Evolutionary conservation across 2,797 vertebrate species (phyloP).

Genomic region (Phataginus tricuspis): DNA sequence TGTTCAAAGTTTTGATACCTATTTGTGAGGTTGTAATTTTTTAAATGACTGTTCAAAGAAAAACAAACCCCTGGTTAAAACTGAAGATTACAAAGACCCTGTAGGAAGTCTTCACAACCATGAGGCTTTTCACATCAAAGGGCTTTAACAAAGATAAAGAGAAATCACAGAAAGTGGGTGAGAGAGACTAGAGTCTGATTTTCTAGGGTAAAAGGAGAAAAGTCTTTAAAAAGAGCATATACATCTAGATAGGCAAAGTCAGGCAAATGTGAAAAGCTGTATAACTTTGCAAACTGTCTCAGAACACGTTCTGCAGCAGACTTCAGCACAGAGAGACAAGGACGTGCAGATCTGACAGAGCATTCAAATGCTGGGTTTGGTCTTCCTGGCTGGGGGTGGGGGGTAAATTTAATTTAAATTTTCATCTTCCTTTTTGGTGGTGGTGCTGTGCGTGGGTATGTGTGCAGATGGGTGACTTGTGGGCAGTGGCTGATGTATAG

Average conservation of each 20-base stretch:
- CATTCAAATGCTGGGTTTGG: not conserved
- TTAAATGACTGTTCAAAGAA: constrained; percentile 60
- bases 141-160: constrained; percentile 45
- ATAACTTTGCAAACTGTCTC: not conserved
- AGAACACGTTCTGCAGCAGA: not conserved
- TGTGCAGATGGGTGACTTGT: not conserved
- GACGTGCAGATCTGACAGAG: not conserved
- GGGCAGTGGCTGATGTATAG: not conserved
- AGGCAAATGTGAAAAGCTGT: not conserved
- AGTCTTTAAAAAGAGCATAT: not conserved
- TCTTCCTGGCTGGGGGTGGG: not conserved
- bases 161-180: not conserved
- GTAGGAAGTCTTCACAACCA: constrained; percentile 11
- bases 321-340: not conserved
- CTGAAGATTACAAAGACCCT: constrained; percentile 39
- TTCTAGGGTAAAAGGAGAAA: not conserved
- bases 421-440: constrained; percentile 31
- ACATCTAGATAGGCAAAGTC: not conserved
- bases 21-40: constrained; percentile 52
- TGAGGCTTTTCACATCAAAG: constrained; percentile 47
- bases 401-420: not conserved
- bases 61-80: constrained; percentile 35
- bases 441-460: not conserved
- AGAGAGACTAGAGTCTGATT: not conserved
- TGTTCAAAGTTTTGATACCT: constrained; percentile 31